Conservation (phyloP, 2,797 vertebrate genomes). For the Microctenopoma stevenorrisi region DNA sequence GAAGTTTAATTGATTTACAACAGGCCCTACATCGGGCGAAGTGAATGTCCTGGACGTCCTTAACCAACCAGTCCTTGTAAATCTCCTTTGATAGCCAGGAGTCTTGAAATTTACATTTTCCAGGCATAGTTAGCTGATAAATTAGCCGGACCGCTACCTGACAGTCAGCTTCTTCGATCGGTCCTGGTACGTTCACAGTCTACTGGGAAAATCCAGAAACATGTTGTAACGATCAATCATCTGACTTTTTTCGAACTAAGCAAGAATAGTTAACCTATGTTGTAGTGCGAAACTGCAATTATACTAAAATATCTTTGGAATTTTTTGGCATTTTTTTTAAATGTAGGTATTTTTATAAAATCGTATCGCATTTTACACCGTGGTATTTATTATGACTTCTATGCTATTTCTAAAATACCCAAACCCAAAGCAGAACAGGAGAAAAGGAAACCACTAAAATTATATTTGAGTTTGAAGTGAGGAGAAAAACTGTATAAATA, state of each 20-base stretch:
- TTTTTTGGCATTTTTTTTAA: too few relatives aligned
- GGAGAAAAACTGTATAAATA: too few relatives aligned
- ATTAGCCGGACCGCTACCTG: constrained; percentile 52
- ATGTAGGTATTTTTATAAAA: too few relatives aligned
- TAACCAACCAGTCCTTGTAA: constrained; percentile 75
- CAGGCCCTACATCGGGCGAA: constrained; percentile 76
- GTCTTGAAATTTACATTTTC: constrained; percentile 79
- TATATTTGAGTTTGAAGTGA: background rate
- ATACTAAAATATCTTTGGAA: too few relatives aligned
- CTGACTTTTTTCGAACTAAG: background rate
- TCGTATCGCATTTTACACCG: too few relatives aligned
- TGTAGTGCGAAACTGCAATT: too few relatives aligned
- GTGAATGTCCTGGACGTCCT: constrained; percentile 74
- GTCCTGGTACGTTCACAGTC: constrained; percentile 13
- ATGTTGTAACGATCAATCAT: background rate
- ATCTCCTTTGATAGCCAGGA: constrained; percentile 74
- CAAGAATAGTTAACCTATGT: background rate
- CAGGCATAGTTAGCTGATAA: constrained; percentile 68
- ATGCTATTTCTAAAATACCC: too few relatives aligned
- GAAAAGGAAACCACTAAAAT: too few relatives aligned
- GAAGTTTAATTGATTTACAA: constrained; percentile 80
- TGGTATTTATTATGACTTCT: too few relatives aligned
- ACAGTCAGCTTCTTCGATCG: background rate
- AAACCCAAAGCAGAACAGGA: too few relatives aligned
- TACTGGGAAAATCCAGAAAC: background rate